A percentile compares a stretch with the other conserved stretches of the same genome.
These are phyloP conservation scores for Agrotis puta DNA, from an alignment of 2,888 invertebrate species.

Conservation along the genomic window DNA sequence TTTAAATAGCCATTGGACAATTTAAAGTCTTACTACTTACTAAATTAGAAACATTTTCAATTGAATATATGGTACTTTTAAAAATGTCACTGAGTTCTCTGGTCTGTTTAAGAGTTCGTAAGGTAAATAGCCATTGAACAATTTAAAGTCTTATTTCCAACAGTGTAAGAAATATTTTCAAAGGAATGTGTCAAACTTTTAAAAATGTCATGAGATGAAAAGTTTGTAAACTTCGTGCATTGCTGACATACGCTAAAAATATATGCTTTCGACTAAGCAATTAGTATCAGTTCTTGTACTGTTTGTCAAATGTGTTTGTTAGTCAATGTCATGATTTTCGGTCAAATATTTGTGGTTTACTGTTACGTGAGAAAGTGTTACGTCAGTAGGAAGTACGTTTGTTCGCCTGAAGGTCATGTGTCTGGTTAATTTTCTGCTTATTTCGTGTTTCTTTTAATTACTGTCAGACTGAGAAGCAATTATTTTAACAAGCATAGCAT, in stretches of 20 bases:
- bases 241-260: constrained; percentile 44
- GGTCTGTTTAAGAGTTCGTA: constrained; percentile 41
- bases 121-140: constrained; percentile 27
- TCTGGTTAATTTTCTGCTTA: constrained; percentile 11
- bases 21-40: constrained; percentile 36
- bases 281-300: constrained; percentile 40
- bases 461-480: constrained; percentile 11
- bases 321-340: constrained; percentile 8
- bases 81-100: constrained; percentile 54
- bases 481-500: constrained; percentile 25
- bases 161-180: constrained; percentile 36
- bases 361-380: constrained; percentile 36
- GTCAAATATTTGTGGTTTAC: constrained; percentile 29
- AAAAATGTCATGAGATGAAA: constrained; percentile 56
- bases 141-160: constrained; percentile 43
- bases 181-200: constrained; percentile 13
- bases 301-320: constrained; percentile 27
- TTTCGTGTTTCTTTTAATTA: constrained; percentile 18
- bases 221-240: constrained; percentile 51
- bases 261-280: constrained; percentile 36
- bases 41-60: constrained; percentile 40
- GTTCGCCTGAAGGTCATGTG: constrained; percentile 35
- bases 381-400: constrained; percentile 28
- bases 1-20: constrained; percentile 45
- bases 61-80: constrained; percentile 15